Evolutionary conservation across 1,140 invertebrate species (phyloP), one percentile per base, ranked within the genome.

Genomic region (Sipha flava): DNA sequence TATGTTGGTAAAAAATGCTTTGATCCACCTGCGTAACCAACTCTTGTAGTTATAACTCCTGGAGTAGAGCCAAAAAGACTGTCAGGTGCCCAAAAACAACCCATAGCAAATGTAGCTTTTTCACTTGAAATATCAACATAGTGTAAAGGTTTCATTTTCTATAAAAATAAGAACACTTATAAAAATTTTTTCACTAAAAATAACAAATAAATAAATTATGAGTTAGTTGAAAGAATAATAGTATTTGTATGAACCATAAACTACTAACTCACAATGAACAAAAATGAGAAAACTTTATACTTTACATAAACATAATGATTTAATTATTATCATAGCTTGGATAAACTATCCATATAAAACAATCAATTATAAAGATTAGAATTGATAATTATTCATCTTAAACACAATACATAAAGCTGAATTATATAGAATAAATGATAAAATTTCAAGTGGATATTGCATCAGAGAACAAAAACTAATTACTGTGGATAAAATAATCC

Each of bases 61-160:
- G 86, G 87, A 43, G 91, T 91, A 52, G 90, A 92, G 3, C 96
- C 96, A 86, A 95, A 98, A 64, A 95, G 86, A 0, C 93, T 92
- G 85, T 98, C 96, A 23, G 93, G 93, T n/a, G 93, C 93, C 96
- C 96, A 98, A 86, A 98, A 98, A 86, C 96, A 98, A 57, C 95
- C 94, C 94, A 98, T 95, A 6, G 94, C 95, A 85, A 98, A 96
- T 1, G 95, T 96, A 1, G 95, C 95, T 75, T 87, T 86, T 81
- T 89, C 87, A 3, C 82, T 81, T 23, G 83, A 81, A 12, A 82
- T 81, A 40, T 84, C 72, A 47, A 83, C 52, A 73, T 83, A 68
- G 66, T 84, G 83, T n/a, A 84, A 75, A 4, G 80, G 57, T 43
- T 80, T 77, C 57, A 72, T 81, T 73, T 81, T 80, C 26, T 79